Evolutionary conservation across 2,888 invertebrate genomes (phyloP), one percentile per base, ranked within the genome.

Genomic region (Drosophila emarginata): DNA sequence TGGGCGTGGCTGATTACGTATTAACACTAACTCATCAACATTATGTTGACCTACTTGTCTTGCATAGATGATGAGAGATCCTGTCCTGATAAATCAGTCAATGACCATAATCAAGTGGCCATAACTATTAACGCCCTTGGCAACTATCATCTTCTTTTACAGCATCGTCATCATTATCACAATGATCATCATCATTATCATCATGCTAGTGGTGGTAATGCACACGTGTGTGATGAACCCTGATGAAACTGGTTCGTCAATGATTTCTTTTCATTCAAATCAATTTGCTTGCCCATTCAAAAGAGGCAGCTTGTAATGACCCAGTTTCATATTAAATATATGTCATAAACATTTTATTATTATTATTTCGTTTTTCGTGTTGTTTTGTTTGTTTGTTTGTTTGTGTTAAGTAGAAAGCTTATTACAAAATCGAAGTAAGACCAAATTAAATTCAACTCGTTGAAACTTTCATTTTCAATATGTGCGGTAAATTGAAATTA

Each of bases 401-500:
- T 54, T 54, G 53, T 70, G 63, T 70, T 79, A 50, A 62, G 78
- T 79, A 80, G 80, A 81, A 80, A 80, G 83, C 66, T 39, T 71
- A 54, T 71, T 71, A 71, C 71, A 71, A 71, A 71, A 73, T 73
- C 69, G 57, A 63, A 39, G 39, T 53, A 80, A 80, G 78, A 74
- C 70, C 84, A 84, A 81, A 84, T 81, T 81, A 84, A 80, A 81
- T 84, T 74, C 77, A 77, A 71, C 78, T 80, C 72, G 80, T 76
- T 72, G 76, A 82, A 80, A 85, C 80, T 82, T 84, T 85, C 81
- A 69, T 82, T 84, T 84, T 84, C 80, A 76, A 85, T 85, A 85
- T 87, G 85, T 84, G 87, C 79, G 84, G 79, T 74, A 82, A 84
- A 81, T 87, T 74, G 67, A 82, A 82, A 82, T 82, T 78, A 80